These are phyloP conservation scores for Eleutherodactylus coqui DNA, from an alignment of 2,797 vertebrate species.

Conservation along the genomic window DNA sequence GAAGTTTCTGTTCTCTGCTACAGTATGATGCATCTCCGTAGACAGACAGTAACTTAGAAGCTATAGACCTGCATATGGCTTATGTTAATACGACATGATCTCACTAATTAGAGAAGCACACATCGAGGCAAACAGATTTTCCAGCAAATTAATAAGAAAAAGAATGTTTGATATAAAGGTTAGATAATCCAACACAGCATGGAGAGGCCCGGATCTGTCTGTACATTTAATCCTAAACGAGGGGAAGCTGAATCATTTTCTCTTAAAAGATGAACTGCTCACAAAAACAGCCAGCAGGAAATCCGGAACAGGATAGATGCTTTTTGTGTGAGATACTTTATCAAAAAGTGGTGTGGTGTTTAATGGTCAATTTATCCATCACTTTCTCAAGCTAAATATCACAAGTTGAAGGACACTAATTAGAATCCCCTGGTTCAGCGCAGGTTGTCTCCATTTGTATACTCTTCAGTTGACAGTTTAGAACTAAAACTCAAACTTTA, in stretches of 20 bases:
- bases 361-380: constrained; percentile 70
- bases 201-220: constrained; percentile 66
- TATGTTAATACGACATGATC: constrained; percentile 67
- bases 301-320: constrained; percentile 71
- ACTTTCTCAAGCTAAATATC: constrained; percentile 75
- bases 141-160: constrained; percentile 68
- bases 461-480: constrained; percentile 73
- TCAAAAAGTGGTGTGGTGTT: constrained; percentile 74
- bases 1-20: constrained; percentile 2
- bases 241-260: constrained; percentile 70
- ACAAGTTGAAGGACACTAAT: constrained; percentile 76
- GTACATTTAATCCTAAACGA: constrained; percentile 70
- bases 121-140: constrained; percentile 67
- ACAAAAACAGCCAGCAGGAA: constrained; percentile 75
- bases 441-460: constrained; percentile 71
- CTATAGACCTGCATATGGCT: constrained; percentile 61
- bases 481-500: background rate
- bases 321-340: constrained; percentile 74
- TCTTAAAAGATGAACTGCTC: constrained; percentile 73
- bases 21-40: constrained; percentile 57
- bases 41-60: constrained; percentile 67
- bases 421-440: constrained; percentile 77
- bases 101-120: constrained; percentile 71
- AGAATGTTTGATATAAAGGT: constrained; percentile 71
- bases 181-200: constrained; percentile 70